Conservation (phyloP, 2,797 vertebrate species). For the Caiman crocodilus region DNA sequence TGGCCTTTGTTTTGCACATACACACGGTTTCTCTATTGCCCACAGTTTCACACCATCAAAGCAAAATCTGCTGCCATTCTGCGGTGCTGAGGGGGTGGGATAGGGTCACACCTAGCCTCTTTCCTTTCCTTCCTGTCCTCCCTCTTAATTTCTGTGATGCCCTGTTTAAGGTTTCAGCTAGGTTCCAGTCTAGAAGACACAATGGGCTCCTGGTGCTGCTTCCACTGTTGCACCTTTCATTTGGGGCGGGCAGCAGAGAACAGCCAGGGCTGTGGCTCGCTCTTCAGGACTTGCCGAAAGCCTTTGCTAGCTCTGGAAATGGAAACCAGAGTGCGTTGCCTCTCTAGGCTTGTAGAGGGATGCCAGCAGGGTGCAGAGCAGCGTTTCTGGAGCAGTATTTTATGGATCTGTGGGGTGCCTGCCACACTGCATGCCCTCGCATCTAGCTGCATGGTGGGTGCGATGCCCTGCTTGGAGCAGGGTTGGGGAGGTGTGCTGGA, state of each 20-base stretch:
- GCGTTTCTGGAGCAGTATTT: neutral
- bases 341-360: neutral
- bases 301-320: neutral
- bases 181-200: neutral
- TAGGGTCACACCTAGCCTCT: neutral
- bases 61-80: neutral
- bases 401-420: fast-evolving
- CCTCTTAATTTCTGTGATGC: neutral
- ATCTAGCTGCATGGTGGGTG: fast-evolving
- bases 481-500: fast-evolving
- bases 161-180: neutral
- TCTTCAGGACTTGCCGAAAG: neutral
- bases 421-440: fast-evolving
- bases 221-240: neutral
- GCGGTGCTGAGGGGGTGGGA: neutral
- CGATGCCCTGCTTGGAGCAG: fast-evolving
- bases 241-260: neutral
- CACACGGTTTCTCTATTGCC: neutral
- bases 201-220: neutral
- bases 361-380: fast-evolving
- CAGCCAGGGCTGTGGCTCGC: neutral
- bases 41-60: neutral
- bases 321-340: fast-evolving
- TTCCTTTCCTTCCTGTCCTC: neutral
- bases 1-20: neutral